Conservation (phyloP, 2,113 vertebrate species). For the Gopherus evgoodei region DNA sequence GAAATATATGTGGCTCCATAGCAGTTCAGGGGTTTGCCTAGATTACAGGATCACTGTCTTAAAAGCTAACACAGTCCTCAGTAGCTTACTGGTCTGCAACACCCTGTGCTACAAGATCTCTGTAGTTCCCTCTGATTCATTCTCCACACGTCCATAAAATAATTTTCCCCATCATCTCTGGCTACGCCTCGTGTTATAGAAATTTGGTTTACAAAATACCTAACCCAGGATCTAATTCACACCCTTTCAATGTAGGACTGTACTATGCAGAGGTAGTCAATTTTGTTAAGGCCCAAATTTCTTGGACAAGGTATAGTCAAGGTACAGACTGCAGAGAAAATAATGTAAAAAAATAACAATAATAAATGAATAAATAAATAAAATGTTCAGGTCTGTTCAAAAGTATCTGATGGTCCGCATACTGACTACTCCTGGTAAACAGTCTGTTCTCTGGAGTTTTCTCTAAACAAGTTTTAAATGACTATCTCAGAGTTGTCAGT, state of each 20-base stretch:
- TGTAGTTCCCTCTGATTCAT: background rate
- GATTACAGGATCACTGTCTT: background rate
- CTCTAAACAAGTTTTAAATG: background rate
- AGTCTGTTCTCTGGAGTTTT: background rate
- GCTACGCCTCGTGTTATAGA: fast-evolving
- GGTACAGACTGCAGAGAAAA: too few species aligned
- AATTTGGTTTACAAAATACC: background rate
- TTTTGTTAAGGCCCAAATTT: too few species aligned
- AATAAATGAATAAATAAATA: too few species aligned
- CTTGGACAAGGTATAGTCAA: too few species aligned
- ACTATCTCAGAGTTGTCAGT: background rate
- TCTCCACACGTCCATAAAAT: background rate
- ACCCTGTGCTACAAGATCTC: background rate
- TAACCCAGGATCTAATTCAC: background rate
- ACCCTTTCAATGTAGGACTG: background rate
- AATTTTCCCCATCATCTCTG: background rate
- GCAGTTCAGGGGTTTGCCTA: background rate
- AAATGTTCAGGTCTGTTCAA: too few species aligned
- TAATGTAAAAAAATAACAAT: too few species aligned
- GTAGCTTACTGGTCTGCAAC: background rate
- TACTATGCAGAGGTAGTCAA: background rate
- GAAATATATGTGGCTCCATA: background rate
- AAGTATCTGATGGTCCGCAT: too few species aligned
- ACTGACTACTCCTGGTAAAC: too few species aligned
- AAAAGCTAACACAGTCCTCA: background rate